phyloP scores from a whole-genome alignment of 2,797 vertebrate species.

The Taeniopygia guttata region DNA sequence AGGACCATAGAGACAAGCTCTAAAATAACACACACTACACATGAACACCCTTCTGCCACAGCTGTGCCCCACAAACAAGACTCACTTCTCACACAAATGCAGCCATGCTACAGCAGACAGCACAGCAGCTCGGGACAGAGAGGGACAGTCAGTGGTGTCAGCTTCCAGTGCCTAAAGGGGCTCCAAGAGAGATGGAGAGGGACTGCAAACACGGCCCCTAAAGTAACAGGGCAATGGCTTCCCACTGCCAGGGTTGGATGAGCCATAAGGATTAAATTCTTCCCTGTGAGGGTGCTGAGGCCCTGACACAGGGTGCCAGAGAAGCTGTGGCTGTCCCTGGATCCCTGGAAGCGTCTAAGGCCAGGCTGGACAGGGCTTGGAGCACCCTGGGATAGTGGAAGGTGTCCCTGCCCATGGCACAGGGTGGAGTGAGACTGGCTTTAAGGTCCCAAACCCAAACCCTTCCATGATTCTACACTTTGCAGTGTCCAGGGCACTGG shows the following conservation, averaged over 20 bases:
- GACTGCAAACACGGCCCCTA: neutral
- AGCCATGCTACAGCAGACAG: neutral
- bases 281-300: fast-evolving
- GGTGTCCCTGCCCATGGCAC: neutral
- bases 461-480: neutral
- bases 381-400: neutral
- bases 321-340: neutral
- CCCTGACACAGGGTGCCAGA: neutral
- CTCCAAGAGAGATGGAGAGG: neutral
- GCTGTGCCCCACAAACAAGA: neutral
- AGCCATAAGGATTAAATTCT: neutral
- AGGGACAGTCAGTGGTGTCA: neutral
- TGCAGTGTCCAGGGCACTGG: neutral
- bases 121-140: neutral
- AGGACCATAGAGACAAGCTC: neutral
- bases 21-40: neutral
- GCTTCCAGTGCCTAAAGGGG: neutral
- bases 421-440: neutral
- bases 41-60: neutral
- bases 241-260: neutral
- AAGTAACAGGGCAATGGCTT: neutral
- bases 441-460: neutral
- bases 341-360: neutral
- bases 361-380: fast-evolving
- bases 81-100: neutral